Evolutionary conservation across 2,888 invertebrate genomes (phyloP).

Genomic region (Drosophila kambysellisi): DNA sequence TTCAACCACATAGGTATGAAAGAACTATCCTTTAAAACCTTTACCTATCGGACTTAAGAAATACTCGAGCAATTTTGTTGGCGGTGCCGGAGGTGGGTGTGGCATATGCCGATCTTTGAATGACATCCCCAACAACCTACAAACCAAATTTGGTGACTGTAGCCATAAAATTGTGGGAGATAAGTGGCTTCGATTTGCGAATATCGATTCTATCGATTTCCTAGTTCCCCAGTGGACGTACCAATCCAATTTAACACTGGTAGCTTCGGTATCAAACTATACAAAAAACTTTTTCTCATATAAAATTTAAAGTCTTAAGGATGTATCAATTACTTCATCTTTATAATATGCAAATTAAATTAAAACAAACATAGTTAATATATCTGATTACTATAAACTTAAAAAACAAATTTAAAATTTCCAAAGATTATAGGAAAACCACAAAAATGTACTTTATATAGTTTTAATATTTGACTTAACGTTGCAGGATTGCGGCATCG

Average conservation of each 20-base stretch:
- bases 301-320: not conserved
- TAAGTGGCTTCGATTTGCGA: too few relatives aligned
- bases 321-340: not conserved
- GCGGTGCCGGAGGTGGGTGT: too few relatives aligned
- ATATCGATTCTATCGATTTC: too few relatives aligned
- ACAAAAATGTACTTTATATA: not conserved
- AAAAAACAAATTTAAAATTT: not conserved
- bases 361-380: not conserved
- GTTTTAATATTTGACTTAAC: not conserved
- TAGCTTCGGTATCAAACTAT: too few relatives aligned
- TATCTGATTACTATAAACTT: not conserved
- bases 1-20: not conserved
- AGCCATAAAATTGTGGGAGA: too few relatives aligned
- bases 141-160: too few relatives aligned
- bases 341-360: not conserved
- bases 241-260: too few relatives aligned
- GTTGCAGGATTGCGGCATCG: conserved; percentile 85
- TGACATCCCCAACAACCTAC: too few relatives aligned
- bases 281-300: not conserved
- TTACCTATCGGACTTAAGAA: not conserved
- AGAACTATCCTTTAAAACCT: not conserved
- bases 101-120: too few relatives aligned
- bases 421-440: not conserved
- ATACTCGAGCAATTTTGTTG: not conserved
- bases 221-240: too few relatives aligned